Conservation (phyloP, 2,888 invertebrate genomes). For the Cetonia aurata region DNA sequence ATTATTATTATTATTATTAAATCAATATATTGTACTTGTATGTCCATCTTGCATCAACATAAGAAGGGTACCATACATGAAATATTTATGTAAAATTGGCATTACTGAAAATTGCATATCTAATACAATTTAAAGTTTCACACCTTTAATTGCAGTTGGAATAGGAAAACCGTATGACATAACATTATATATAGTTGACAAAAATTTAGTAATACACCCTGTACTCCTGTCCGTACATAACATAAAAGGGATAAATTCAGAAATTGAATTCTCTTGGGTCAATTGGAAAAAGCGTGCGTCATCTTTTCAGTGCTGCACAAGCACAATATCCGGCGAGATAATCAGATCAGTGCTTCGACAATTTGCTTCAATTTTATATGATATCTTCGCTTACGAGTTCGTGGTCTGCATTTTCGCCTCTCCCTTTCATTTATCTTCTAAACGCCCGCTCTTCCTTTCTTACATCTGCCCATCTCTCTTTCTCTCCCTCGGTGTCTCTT, state of each 20-base stretch:
- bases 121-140: too few species aligned
- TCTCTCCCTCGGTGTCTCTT: slow-evolving; percentile 1
- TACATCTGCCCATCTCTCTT: slow-evolving; percentile 4
- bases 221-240: slow-evolving; percentile 2
- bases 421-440: slow-evolving; percentile 30
- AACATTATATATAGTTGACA: too few species aligned
- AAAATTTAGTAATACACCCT: not conserved
- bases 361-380: slow-evolving; percentile 66
- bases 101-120: too few species aligned
- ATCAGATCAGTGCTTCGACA: slow-evolving; percentile 64
- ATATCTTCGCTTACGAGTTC: slow-evolving; percentile 61
- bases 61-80: too few species aligned
- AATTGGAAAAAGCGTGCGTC: slow-evolving; percentile 48
- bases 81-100: too few species aligned
- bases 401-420: slow-evolving; percentile 60
- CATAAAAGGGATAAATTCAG: slow-evolving; percentile 44
- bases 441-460: slow-evolving; percentile 13
- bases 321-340: slow-evolving; percentile 60
- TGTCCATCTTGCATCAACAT: too few species aligned
- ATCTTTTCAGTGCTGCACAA: slow-evolving; percentile 52
- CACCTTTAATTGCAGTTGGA: too few species aligned
- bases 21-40: too few species aligned
- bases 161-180: too few species aligned
- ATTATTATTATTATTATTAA: too few species aligned
- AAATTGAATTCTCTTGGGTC: slow-evolving; percentile 48